Evolutionary conservation across 2,888 invertebrate species (phyloP).

Genomic region (Drosophila flavopinicola): DNA sequence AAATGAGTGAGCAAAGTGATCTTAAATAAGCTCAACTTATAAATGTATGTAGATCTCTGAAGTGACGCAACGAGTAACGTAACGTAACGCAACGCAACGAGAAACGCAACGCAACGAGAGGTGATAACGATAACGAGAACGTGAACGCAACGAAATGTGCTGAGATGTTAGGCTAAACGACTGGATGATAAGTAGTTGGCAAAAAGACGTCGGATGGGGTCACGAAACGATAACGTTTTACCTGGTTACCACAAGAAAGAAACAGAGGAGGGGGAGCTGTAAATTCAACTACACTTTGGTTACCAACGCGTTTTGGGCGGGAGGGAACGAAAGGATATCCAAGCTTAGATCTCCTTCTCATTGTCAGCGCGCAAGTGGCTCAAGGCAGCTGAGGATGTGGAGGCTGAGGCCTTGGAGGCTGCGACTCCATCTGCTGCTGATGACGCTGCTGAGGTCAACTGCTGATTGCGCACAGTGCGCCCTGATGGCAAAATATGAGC

Average conservation of each 20-base stretch:
- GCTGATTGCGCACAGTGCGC: constrained; percentile 59
- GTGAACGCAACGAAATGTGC: constrained; percentile 42
- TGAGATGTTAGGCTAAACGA: constrained; percentile 58
- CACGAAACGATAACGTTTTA: constrained; percentile 58
- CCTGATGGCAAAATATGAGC: constrained; percentile 71
- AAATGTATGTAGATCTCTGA: constrained; percentile 11
- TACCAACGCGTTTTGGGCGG: constrained; percentile 43
- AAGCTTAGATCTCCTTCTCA: constrained; percentile 63
- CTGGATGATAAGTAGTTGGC: constrained; percentile 29
- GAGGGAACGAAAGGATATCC: constrained; percentile 19
- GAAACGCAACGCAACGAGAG: constrained; percentile 55
- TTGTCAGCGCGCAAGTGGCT: constrained; percentile 34
- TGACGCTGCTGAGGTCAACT: constrained; percentile 33
- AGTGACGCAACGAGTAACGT: constrained; percentile 39
- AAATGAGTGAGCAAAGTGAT: constrained; percentile 23
- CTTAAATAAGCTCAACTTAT: constrained; percentile 38
- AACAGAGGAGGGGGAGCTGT: constrained; percentile 23
- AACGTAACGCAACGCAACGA: constrained; percentile 51
- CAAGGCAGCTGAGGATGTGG: constrained; percentile 43
- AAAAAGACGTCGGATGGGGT: constrained; percentile 32
- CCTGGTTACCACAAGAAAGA: constrained; percentile 61
- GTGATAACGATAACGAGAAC: constrained; percentile 52
- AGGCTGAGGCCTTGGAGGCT: constrained; percentile 20
- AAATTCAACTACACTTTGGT: constrained; percentile 32
- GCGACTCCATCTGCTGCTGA: constrained; percentile 11